Base-by-base conservation (phyloP, 2,888 invertebrate genomes). In the Himalopsyche kuldschensis region DNA sequence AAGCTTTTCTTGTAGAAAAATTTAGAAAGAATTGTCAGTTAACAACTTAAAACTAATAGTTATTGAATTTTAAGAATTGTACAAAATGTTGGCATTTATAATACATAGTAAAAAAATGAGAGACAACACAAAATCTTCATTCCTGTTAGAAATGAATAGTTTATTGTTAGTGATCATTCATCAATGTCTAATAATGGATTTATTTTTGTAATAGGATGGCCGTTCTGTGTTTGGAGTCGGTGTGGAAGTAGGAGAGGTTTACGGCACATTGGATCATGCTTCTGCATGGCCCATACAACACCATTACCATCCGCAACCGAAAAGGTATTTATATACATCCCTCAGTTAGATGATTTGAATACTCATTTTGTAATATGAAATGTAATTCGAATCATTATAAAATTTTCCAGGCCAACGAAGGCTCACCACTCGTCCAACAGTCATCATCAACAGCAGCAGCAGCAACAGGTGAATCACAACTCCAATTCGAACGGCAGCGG, bases 171-270 rank as follows among this genome's bases (percentile, higher is more conserved):
- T n/a, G 2, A 69, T 3, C 24, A 69, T 69, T 24, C 4, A 8
- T 69, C 15, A 20, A 69, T 4, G 24, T 30, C 17, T 30, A 30
- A 41, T 31, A 3, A 35, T 46, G 6, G 3, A 17, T 32, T 78
- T 55, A 55, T 82, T 35, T 41, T 32, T 15, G 8, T 84, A 75
- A 75, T 32, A 86, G 86, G 86, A 86, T 20, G 86, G 86, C 31
- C 80, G 86, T 8, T 85, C 86, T 15, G 84, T 86, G 41, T 85
- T 86, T 75, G 69, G 69, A 69, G 69, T 41, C 41, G 85, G 85
- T 24, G 85, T 86, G 46, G 86, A 86, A 20, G 91, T 91, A 75
- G 90, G 90, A 8, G 91, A 91, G 87, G 90, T 89, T 24, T 91
- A 91, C 90, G 91, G 91, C 86, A 88, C 89, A 63, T 90, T 89